Base-by-base conservation (phyloP, 2,797 vertebrate genomes). In the Hapalemur alaotrensis region DNA sequence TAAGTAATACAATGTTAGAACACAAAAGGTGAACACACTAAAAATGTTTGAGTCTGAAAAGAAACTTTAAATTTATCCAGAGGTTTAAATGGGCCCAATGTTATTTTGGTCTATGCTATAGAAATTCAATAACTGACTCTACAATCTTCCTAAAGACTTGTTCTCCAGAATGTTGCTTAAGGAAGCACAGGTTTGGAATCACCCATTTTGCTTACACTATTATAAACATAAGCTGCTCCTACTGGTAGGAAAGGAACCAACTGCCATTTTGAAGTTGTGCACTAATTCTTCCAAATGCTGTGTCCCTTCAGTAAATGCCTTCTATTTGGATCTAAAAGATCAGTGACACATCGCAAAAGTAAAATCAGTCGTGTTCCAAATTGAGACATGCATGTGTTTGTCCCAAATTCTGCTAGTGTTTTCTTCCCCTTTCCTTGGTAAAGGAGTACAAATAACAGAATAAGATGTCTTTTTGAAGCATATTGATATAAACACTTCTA, bases 1-100 rank as follows among this genome's bases (percentile, higher is more conserved):
- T 90, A 63, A 91, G 78, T 38, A 75, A 73, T 48, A 46, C 50
- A n/a, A 75, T 67, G 81, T n/a, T 69, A 25, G 63, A 76, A 57
- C 28, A 81, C 80, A 70, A 54, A 95, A 90, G 63, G 76, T 38
- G 48, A 92, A 43, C 67, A 84, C 30, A 25, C 18, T 65, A n/a
- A 72, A 94, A 75, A 87, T 69, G 35, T 52, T 75, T 72, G 43
- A 91, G 14, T 91, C 65, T 54, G 32, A 91, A 97, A 59, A 94
- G 96, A 97, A 97, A 95, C 90, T 97, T 88, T 97, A 96, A 82
- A 95, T 95, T 79, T 95, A 89, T 54, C 81, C 79, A 79, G 10
- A 52, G 52, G 35, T 82, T 82, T 93, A 76, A 89, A 61, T 35
- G 67, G 46, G 38, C 20, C 57, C 23, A 28, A 5, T 93, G 67